Evolutionary conservation across 2,888 invertebrate species (phyloP), one percentile per base, ranked within the genome.

Genomic region (Tenodera sinensis): DNA sequence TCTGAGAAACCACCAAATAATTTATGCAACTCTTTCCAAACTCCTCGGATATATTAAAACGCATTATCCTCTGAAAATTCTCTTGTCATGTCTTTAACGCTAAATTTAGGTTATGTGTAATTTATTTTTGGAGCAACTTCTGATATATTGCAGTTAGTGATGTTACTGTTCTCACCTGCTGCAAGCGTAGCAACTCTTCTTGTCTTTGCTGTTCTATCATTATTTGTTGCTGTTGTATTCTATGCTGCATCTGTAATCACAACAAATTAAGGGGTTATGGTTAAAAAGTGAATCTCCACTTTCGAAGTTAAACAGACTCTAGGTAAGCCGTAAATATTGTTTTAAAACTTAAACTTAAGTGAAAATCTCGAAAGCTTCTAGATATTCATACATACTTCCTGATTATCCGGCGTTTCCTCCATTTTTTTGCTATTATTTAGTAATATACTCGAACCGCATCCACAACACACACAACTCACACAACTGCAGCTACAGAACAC

Each of bases 141-240:
- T n/a, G n/a, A n/a, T n/a, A n/a, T n/a, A n/a, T n/a, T n/a, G n/a
- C n/a, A n/a, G n/a, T n/a, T n/a, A n/a, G n/a, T n/a, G n/a, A n/a
- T n/a, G n/a, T 42, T 1, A 42, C 12, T 42, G 12, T 42, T 71
- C 47, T 54, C 14, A 89, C 89, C 88, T 91, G 92, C 85, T 92
- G 92, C n/a, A 91, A 90, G 0, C 91, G 91, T 47, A 92, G 90
- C 15, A 91, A 88, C 86, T 92, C 91, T 42, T 92, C 92, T 87
- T 92, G 92, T 15, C 91, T 90, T 87, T 92, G 92, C 71, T 92
- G 92, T 85, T 92, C 92, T 28, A 92, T 91, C 91, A 92, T 91
- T 71, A 91, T 90, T 87, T 91, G 91, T 83, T 92, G 92, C 71
- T 91, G 91, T 27, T 91, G 91, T 85, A 92, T 91, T 54, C 91